These are phyloP conservation scores for Holocentrus rufus DNA, from an alignment of 2,797 vertebrate genomes.

Conservation along the genomic window DNA sequence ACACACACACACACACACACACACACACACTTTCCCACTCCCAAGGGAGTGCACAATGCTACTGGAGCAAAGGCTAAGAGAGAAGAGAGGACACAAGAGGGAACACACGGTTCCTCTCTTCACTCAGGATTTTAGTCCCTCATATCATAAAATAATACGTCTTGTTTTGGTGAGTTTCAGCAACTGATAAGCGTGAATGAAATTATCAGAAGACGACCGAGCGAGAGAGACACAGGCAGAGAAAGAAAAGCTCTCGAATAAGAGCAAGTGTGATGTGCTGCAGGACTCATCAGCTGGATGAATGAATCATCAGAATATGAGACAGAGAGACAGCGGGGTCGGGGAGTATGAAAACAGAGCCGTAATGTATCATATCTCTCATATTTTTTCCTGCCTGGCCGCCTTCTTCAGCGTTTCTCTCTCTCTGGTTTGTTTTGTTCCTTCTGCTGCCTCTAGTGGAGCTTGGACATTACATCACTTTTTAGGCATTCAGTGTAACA, in stretches of 20 bases:
- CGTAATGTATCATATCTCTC: constrained; percentile 15
- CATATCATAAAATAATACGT: constrained; percentile 21
- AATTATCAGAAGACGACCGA: constrained; percentile 60
- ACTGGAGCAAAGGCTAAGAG: constrained; percentile 68
- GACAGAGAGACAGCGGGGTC: not conserved
- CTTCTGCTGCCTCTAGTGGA: no score
- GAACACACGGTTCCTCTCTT: constrained; percentile 70
- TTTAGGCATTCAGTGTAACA: no score
- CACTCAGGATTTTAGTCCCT: constrained; percentile 35
- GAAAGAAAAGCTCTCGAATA: constrained; percentile 23
- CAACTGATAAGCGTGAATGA: constrained; percentile 36
- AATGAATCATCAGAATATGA: constrained; percentile 34
- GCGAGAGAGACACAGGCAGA: constrained; percentile 35
- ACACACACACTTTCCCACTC: constrained; percentile 22
- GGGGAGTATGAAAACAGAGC: constrained; percentile 15
- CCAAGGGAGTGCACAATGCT: constrained; percentile 40
- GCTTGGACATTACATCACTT: not conserved
- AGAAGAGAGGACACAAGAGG: constrained; percentile 63
- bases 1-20: constrained; percentile 28
- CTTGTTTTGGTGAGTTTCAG: constrained; percentile 38
- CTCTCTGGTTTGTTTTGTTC: not conserved
- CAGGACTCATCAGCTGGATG: constrained; percentile 4
- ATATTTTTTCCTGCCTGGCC: constrained; percentile 11
- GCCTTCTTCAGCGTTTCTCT: not conserved
- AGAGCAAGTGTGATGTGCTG: constrained; percentile 14